These are phyloP conservation scores for Oscheius sp. DNA, from an alignment of 2,888 invertebrate genomes.

Conservation along the genomic window DNA sequence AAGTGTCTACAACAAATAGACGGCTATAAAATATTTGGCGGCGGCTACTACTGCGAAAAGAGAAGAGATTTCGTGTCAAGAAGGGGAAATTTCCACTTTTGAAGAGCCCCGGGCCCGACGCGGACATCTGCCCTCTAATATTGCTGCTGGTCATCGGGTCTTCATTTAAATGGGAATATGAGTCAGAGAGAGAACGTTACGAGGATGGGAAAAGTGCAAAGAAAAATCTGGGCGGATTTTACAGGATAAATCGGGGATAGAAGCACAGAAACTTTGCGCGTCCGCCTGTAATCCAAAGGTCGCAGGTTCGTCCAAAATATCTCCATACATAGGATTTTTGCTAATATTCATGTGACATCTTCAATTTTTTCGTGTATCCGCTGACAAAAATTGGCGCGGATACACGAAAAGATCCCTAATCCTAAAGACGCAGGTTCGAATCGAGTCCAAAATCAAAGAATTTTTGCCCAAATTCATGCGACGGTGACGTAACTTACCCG, in stretches of 20 bases:
- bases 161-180: constrained; percentile 28
- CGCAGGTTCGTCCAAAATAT: no score
- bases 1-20: neutral
- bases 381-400: no score
- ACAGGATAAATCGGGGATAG: neutral
- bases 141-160: constrained; percentile 33
- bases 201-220: neutral
- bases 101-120: neutral
- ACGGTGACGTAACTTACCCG: no score
- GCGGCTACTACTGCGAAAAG: neutral
- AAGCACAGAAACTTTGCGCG: no score
- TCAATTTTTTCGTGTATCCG: no score
- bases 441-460: no score
- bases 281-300: no score
- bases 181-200: neutral
- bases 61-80: constrained; percentile 1
- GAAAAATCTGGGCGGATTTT: neutral
- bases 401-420: no score
- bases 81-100: constrained; percentile 33
- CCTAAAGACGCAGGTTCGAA: no score
- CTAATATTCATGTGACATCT: no score
- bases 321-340: no score
- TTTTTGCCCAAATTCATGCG: no score
- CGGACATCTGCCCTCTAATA: constrained; percentile 21
- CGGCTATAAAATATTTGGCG: neutral